phyloP scores from a whole-genome alignment of 2,113 vertebrate species.

The Mus spicilegus region DNA sequence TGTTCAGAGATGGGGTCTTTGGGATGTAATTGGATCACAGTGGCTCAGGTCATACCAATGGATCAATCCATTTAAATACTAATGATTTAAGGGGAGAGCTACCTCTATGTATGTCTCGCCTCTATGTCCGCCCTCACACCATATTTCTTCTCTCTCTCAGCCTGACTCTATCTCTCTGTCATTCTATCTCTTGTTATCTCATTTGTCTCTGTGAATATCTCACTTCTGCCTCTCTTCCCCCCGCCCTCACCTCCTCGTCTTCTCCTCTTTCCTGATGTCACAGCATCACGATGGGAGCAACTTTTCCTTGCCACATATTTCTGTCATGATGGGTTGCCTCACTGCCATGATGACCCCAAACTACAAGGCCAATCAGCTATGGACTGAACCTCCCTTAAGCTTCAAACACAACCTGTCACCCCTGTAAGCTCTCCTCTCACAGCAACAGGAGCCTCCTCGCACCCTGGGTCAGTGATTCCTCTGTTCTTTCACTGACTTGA shows the following conservation, averaged over 20 bases:
- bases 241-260: neutral
- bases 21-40: neutral
- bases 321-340: no score
- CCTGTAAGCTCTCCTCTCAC: neutral
- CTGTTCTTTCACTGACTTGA: neutral
- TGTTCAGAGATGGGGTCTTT: neutral
- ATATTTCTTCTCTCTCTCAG: neutral
- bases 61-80: neutral
- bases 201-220: neutral
- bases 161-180: neutral
- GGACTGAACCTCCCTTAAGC: neutral
- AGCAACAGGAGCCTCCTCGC: neutral
- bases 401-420: neutral
- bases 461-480: neutral
- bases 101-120: neutral
- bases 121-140: accelerated
- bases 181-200: neutral
- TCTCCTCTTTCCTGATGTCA: neutral
- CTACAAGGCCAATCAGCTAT: neutral
- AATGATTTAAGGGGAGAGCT: no score
- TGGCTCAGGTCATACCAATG: neutral
- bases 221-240: neutral
- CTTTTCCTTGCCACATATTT: neutral
- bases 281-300: neutral
- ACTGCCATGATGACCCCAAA: neutral